Base-by-base conservation (phyloP, 1,140 invertebrate genomes). In the Neelides sp. region DNA sequence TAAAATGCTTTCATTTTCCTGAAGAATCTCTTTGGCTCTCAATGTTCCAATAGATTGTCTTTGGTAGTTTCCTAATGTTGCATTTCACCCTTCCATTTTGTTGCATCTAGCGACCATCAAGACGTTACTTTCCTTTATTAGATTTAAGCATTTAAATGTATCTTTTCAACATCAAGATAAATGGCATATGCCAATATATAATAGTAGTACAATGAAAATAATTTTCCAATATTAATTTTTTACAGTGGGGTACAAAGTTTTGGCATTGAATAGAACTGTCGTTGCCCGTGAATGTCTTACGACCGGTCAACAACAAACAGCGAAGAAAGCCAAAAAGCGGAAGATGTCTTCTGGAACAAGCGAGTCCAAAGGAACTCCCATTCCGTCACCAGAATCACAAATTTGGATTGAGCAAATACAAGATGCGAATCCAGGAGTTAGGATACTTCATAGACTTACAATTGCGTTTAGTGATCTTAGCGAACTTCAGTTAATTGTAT, bases 191-290 rank as follows among this genome's bases (percentile, higher is more conserved):
- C n/a, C n/a, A n/a, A n/a, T n/a, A n/a, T n/a, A n/a, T n/a, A n/a
- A n/a, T n/a, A 32, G n/a, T 32, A n/a, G 28, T 8, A 32, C 7
- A 5, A 32, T 32, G 28, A 32, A 8, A 32, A 8, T 32, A 5
- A 8, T 13, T 32, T 32, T 32, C n/a, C n/a, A 5, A 8, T 32
- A 5, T 32, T 37, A n/a, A 4, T 17, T 17, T 8, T 37, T 8
- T 50, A 22, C 27, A 60, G 58, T 46, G 34, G 58, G 58, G 17
- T 60, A 51, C 30, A 19, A 17, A 20, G 24, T 34, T 5, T 13
- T 60, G 12, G 58, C 58, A 7, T 28, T 60, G n/a, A 60, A 60
- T 42, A 60, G 51, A 2, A 46, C 50, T 2, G 47, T 60, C 2
- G 20, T 54, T 17, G 52, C 54, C 12, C 50, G 22, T 24, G 49